These are phyloP conservation scores for Stichodactyla mertensii DNA, from an alignment of 64 coral and sea anemone genomes.

Conservation along the genomic window DNA sequence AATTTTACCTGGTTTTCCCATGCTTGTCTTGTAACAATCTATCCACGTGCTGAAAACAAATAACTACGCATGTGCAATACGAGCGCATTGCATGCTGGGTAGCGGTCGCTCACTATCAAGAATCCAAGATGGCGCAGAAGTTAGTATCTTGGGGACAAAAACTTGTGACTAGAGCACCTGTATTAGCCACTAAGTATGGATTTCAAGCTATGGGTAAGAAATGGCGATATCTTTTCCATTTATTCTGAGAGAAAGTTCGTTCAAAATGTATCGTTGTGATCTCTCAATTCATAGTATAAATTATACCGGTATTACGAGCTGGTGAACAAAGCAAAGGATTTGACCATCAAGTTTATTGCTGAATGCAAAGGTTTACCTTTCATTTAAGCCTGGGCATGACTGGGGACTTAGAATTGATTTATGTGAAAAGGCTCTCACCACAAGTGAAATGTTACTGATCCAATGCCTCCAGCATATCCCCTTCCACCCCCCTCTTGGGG, in stretches of 20 bases:
- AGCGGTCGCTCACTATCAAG: slow-evolving; percentile 9
- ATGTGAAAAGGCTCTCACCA: no score
- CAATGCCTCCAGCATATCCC: no score
- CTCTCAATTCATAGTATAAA: background rate
- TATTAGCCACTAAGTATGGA: slow-evolving; percentile 61
- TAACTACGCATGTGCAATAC: slow-evolving; percentile 38
- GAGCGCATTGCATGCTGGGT: slow-evolving; percentile 61
- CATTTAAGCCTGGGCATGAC: no score
- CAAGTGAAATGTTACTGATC: no score
- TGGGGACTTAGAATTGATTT: no score
- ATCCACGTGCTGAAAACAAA: slow-evolving; percentile 71
- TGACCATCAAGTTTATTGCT: background rate
- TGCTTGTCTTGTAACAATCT: slow-evolving; percentile 24
- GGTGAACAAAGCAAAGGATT: background rate
- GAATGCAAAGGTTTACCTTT: no score
- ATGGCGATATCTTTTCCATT: background rate
- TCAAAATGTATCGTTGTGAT: background rate
- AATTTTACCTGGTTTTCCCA: slow-evolving; percentile 93
- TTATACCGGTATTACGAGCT: background rate
- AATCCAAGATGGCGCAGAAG: slow-evolving; percentile 96
- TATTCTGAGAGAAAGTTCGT: background rate
- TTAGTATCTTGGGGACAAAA: slow-evolving; percentile 64
- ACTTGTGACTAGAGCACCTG: slow-evolving; percentile 58
- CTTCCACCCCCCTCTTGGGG: no score
- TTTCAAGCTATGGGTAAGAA: slow-evolving; percentile 80